Evolutionary conservation across 2,888 invertebrate species (phyloP).

Genomic region (Clivina fossor): DNA sequence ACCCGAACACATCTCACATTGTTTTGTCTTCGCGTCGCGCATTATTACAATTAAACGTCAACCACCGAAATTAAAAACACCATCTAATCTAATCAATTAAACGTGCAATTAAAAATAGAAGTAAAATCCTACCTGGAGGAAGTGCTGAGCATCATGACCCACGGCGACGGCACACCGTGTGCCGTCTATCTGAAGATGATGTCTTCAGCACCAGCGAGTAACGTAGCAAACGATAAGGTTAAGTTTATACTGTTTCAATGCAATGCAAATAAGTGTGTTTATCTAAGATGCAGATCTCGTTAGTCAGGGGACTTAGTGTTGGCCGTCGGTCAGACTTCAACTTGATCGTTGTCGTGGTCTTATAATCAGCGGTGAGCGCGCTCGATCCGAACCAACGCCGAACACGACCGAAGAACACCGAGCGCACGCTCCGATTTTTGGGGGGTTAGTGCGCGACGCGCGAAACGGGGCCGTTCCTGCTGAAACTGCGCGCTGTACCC

Average conservation of each 20-base stretch:
- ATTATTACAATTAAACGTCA: too few relatives aligned
- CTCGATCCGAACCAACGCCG: constrained; percentile 57
- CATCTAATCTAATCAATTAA: too few relatives aligned
- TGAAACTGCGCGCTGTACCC: constrained; percentile 43
- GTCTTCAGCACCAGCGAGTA: constrained; percentile 41
- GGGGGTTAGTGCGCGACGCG: constrained; percentile 48
- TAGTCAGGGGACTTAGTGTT: constrained; percentile 38
- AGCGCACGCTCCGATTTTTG: constrained; percentile 47
- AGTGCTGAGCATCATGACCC: too few relatives aligned
- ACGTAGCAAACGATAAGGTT: too few relatives aligned
- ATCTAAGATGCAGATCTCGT: constrained; percentile 17
- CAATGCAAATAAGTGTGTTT: constrained; percentile 44
- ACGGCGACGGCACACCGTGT: neutral
- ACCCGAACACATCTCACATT: too few relatives aligned
- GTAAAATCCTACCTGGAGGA: too few relatives aligned
- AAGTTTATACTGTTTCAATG: too few relatives aligned
- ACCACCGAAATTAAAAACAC: too few relatives aligned
- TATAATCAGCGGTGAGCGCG: constrained; percentile 46
- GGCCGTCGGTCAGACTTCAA: constrained; percentile 44
- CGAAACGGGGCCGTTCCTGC: constrained; percentile 47
- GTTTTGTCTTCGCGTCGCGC: too few relatives aligned
- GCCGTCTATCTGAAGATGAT: neutral
- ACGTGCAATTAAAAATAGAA: too few relatives aligned
- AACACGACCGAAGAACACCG: constrained; percentile 55
- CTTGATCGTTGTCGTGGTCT: constrained; percentile 43